phyloP scores from a whole-genome alignment of 2,888 invertebrate species.

The Trypoxylon attenuatum region DNA sequence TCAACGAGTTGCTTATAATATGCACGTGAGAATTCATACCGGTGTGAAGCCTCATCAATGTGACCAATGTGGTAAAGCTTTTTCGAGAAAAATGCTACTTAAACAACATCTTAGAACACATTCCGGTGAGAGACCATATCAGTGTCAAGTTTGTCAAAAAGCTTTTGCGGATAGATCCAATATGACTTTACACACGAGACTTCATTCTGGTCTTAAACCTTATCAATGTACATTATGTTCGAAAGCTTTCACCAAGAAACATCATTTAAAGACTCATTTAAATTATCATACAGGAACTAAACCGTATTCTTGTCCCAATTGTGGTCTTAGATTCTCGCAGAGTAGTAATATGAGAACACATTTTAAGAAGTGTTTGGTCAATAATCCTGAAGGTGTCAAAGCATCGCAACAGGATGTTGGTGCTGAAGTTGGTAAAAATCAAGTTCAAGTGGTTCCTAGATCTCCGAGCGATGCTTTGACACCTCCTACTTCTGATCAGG shows the following conservation, averaged over 20 bases:
- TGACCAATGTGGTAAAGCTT: constrained; percentile 86
- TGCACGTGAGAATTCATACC: constrained; percentile 90
- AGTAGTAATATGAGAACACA: constrained; percentile 92
- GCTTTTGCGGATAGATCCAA: constrained; percentile 90
- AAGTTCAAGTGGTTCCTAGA: constrained; percentile 10
- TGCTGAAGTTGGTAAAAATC: background rate
- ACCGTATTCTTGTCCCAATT: constrained; percentile 84
- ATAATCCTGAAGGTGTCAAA: constrained; percentile 13
- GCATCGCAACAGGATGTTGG: background rate
- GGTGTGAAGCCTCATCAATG: constrained; percentile 88
- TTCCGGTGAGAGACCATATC: constrained; percentile 88
- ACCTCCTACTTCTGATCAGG: constrained; percentile 67
- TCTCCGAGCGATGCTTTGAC: constrained; percentile 53
- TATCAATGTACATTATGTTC: constrained; percentile 81
- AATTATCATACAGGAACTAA: constrained; percentile 90
- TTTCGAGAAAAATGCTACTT: constrained; percentile 88
- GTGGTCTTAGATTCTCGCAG: constrained; percentile 87
- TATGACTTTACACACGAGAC: constrained; percentile 87
- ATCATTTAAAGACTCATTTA: constrained; percentile 88
- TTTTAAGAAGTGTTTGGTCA: constrained; percentile 82
- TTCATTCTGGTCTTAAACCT: constrained; percentile 89
- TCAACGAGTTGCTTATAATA: constrained; percentile 90
- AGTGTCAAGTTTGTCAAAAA: constrained; percentile 87
- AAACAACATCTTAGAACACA: constrained; percentile 90
- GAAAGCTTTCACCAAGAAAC: constrained; percentile 90